phyloP scores from a whole-genome alignment of 2,113 vertebrate genomes.

The Plecturocebus donacophilus region DNA sequence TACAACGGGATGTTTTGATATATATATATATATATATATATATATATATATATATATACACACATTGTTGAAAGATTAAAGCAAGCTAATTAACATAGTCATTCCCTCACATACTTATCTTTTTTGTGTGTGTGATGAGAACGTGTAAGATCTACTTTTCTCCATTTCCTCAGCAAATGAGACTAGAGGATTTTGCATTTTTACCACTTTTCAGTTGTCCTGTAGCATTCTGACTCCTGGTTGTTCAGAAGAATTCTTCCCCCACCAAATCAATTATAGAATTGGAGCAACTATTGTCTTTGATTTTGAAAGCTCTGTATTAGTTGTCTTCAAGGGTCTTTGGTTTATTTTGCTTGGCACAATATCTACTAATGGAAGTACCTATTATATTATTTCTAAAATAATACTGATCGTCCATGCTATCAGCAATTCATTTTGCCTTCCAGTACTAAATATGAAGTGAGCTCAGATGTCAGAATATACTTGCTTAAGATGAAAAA shows the following conservation, averaged over 20 bases:
- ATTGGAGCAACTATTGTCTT: background rate
- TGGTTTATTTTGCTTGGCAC: background rate
- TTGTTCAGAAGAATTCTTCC: background rate
- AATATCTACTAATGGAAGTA: background rate
- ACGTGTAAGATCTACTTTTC: background rate
- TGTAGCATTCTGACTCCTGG: background rate
- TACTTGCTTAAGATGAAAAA: conserved; percentile 24
- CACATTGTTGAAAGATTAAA: background rate
- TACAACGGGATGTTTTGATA: background rate
- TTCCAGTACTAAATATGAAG: background rate
- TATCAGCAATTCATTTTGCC: background rate
- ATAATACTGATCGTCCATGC: background rate
- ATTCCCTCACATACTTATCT: background rate
- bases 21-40: background rate
- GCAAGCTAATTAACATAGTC: background rate
- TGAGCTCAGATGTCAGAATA: background rate
- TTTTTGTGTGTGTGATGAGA: background rate
- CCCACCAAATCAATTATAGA: background rate
- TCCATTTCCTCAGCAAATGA: background rate
- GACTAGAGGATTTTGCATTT: background rate
- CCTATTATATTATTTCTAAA: background rate
- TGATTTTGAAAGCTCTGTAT: background rate
- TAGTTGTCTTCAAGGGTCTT: background rate
- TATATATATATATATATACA: background rate
- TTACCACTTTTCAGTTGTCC: background rate